These are phyloP conservation scores for Bradypodion ventrale DNA, from an alignment of 2,797 vertebrate genomes.

Conservation along the genomic window DNA sequence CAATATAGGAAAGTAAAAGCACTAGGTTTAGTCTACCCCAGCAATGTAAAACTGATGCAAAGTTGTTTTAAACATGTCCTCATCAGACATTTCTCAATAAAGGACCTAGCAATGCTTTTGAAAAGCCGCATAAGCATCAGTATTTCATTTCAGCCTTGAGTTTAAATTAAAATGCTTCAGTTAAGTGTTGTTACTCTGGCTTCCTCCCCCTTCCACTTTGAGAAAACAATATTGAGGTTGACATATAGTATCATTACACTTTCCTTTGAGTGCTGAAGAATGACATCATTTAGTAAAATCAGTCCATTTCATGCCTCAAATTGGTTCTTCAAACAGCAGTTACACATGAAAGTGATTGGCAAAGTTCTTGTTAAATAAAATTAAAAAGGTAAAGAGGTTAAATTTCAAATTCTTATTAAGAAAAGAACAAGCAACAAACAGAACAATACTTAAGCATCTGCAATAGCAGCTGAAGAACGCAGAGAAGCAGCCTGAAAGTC, in stretches of 20 bases:
- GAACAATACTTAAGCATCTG: not conserved
- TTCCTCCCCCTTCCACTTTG: not conserved
- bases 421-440: not conserved
- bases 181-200: not conserved
- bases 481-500: not conserved
- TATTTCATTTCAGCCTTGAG: not conserved
- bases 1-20: not conserved
- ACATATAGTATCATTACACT: conserved; percentile 16
- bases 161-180: not conserved
- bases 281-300: conserved; percentile 17
- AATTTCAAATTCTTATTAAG: not conserved
- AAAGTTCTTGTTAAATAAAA: not conserved
- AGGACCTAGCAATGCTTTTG: not conserved
- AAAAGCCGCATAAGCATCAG: not conserved
- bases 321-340: conserved; percentile 24
- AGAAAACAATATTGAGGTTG: not conserved
- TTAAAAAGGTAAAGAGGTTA: not conserved
- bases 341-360: not conserved
- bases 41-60: not conserved
- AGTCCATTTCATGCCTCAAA: not conserved
- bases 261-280: conserved; percentile 4
- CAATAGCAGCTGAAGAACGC: not conserved
- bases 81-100: not conserved
- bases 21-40: not conserved
- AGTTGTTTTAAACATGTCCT: not conserved